Conservation (phyloP, 2,888 invertebrate species). For the Odontomyia ornata region DNA sequence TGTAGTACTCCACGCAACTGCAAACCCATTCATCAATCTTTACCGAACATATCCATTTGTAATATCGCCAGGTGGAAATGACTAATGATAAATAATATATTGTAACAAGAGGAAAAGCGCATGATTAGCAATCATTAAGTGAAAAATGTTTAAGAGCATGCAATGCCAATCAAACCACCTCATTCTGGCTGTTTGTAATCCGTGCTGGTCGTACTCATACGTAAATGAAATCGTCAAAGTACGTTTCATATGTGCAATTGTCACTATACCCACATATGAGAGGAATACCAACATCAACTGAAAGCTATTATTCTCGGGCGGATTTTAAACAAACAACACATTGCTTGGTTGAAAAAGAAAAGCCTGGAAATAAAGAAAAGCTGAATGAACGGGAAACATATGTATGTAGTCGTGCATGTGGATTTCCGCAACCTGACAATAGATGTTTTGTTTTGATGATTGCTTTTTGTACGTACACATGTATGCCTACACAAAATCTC, state of each 20-base stretch:
- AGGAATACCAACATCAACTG: too few relatives aligned
- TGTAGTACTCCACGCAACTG: neutral
- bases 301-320: neutral
- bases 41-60: too few relatives aligned
- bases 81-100: neutral
- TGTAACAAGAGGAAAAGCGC: neutral
- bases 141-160: conserved; percentile 8
- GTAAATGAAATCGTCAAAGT: too few relatives aligned
- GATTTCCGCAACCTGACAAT: conserved; percentile 43
- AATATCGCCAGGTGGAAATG: neutral
- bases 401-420: neutral
- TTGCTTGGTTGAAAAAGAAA: neutral
- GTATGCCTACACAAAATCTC: neutral
- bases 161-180: neutral
- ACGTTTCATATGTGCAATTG: too few relatives aligned
- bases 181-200: neutral
- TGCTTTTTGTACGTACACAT: conserved; percentile 1
- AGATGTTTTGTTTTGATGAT: conserved; percentile 38
- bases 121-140: neutral
- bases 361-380: neutral
- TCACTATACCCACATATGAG: too few relatives aligned
- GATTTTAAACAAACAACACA: conserved; percentile 1
- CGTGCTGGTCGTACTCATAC: neutral
- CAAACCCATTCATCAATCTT: neutral
- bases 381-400: conserved; percentile 37